These are phyloP conservation scores for Aphis craccivora DNA, from an alignment of 1,140 invertebrate genomes.

Conservation along the genomic window DNA sequence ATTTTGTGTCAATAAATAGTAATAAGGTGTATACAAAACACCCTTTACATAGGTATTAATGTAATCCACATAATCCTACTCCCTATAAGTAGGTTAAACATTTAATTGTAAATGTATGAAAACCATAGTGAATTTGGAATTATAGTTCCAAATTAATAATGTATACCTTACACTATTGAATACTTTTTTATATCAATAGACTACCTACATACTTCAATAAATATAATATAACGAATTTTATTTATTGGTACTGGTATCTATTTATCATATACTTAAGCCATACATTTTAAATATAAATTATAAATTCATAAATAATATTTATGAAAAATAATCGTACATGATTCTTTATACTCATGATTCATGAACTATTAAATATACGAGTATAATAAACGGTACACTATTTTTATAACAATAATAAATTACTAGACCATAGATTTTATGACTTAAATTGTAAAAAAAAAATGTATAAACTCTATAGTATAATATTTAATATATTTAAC, in stretches of 20 bases:
- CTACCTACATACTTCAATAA: no score
- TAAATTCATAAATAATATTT: background rate
- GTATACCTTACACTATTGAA: background rate
- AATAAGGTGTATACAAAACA: constrained; percentile 9
- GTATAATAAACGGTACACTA: background rate
- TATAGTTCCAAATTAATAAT: background rate
- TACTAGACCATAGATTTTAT: background rate
- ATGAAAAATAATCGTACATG: background rate
- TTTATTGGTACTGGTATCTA: background rate
- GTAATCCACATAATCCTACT: constrained; percentile 15
- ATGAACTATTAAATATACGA: background rate
- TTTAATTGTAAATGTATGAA: background rate
- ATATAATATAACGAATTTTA: background rate
- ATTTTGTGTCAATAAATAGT: background rate
- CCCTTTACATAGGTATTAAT: background rate
- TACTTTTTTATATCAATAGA: background rate
- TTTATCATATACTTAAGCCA: background rate
- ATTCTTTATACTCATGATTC: background rate
- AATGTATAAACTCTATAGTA: background rate
- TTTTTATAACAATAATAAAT: constrained; percentile 19
- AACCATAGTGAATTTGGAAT: background rate
- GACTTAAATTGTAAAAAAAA: background rate
- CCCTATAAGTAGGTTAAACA: background rate
- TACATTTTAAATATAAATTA: no score
- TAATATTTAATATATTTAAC: background rate